Percentiles rank a stretch among this genome's conserved stretches.
phyloP scores from a whole-genome alignment of 2,888 invertebrate species.

The Eulithis prunata region DNA sequence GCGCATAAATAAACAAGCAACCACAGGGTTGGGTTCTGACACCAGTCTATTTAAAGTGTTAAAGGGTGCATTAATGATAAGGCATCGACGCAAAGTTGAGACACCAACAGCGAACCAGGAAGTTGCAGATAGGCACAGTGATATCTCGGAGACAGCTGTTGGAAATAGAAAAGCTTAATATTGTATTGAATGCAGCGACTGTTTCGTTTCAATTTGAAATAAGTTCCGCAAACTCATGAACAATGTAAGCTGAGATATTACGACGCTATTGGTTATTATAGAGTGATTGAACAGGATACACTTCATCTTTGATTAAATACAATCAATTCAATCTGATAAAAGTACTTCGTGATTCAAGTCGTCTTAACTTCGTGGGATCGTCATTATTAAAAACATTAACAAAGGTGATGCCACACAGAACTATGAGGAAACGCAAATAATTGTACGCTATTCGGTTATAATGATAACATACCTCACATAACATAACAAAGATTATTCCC shows the following conservation, averaged over 20 bases:
- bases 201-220: constrained; percentile 7
- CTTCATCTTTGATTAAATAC: neutral
- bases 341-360: neutral
- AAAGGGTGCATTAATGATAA: constrained; percentile 42
- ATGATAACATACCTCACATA: constrained; percentile 17
- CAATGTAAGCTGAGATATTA: neutral
- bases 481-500: constrained; percentile 17
- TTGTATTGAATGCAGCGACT: constrained; percentile 23
- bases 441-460: constrained; percentile 7
- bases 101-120: constrained; percentile 33
- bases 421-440: constrained; percentile 10
- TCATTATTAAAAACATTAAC: constrained; percentile 1
- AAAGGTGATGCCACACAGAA: constrained; percentile 9
- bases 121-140: constrained; percentile 31
- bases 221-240: constrained; percentile 7
- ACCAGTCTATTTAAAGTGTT: constrained; percentile 30
- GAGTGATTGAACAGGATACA: neutral
- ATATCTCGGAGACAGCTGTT: constrained; percentile 33
- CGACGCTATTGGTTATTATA: no score
- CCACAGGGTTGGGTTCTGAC: constrained; percentile 18
- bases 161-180: constrained; percentile 35
- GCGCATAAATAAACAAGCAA: constrained; percentile 32
- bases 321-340: neutral
- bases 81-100: constrained; percentile 33
- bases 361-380: neutral